Evolutionary conservation across 2,113 vertebrate species (phyloP).

Genomic region (Silurus meridionalis): DNA sequence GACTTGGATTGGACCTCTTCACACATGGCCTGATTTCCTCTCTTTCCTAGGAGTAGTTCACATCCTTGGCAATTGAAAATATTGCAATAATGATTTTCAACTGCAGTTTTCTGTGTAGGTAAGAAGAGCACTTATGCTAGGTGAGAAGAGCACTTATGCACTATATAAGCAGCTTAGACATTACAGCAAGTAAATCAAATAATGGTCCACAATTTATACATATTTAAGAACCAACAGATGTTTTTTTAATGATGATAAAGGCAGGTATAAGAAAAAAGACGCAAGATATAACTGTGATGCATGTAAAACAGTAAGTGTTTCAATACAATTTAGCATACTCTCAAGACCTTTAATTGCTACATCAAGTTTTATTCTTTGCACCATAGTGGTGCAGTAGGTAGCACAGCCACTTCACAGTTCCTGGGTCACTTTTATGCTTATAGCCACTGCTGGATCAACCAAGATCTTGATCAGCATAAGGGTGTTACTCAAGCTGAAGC

Average conservation of each 20-base stretch:
- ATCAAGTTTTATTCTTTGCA: too few relatives aligned
- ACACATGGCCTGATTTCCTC: background rate
- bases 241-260: background rate
- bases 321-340: background rate
- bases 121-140: background rate
- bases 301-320: background rate
- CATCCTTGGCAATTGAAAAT: background rate
- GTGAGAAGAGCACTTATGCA: background rate
- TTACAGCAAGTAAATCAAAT: background rate
- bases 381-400: background rate
- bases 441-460: background rate
- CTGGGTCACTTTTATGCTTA: background rate
- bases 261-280: background rate
- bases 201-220: background rate
- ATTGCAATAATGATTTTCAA: background rate
- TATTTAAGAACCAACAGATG: background rate
- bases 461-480: background rate
- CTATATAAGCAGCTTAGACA: background rate
- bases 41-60: conserved; percentile 3
- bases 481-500: background rate
- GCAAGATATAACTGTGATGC: background rate
- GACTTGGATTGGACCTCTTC: background rate
- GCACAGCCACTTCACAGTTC: background rate
- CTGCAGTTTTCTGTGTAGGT: background rate
- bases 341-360: too few relatives aligned